phyloP scores from a whole-genome alignment of 2,888 invertebrate species.

The Cosmorhoe ocellata region DNA sequence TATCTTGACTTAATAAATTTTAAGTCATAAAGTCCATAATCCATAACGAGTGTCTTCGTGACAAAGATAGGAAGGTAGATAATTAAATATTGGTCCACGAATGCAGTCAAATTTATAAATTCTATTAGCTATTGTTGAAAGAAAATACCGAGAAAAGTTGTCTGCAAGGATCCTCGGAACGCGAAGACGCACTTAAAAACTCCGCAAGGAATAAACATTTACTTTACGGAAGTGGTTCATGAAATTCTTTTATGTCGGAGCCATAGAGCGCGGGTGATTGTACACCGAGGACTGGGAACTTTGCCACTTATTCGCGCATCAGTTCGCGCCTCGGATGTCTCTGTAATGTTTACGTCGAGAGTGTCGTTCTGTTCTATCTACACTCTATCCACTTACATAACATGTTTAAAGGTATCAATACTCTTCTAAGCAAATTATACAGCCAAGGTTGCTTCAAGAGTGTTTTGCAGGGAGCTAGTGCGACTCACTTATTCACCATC shows the following conservation, averaged over 20 bases:
- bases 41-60: constrained; percentile 59
- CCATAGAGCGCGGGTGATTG: constrained; percentile 39
- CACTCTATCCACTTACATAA: constrained; percentile 14
- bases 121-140: constrained; percentile 31
- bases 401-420: neutral
- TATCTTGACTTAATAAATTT: constrained; percentile 78
- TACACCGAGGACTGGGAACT: constrained; percentile 48
- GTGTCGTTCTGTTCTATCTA: constrained; percentile 20
- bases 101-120: constrained; percentile 34
- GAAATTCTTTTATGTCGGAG: constrained; percentile 38
- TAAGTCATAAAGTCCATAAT: constrained; percentile 73
- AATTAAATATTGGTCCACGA: constrained; percentile 47
- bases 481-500: too few species aligned
- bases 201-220: constrained; percentile 36
- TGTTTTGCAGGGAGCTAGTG: too few species aligned
- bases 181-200: constrained; percentile 33
- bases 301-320: constrained; percentile 51
- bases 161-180: constrained; percentile 21
- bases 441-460: neutral
- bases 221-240: constrained; percentile 36
- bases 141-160: constrained; percentile 19
- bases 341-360: constrained; percentile 33
- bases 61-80: constrained; percentile 40
- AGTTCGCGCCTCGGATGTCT: constrained; percentile 42
- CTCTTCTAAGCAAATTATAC: neutral